phyloP scores from a whole-genome alignment of 2,113 vertebrate species.

The Genyomyrus donnyi region DNA sequence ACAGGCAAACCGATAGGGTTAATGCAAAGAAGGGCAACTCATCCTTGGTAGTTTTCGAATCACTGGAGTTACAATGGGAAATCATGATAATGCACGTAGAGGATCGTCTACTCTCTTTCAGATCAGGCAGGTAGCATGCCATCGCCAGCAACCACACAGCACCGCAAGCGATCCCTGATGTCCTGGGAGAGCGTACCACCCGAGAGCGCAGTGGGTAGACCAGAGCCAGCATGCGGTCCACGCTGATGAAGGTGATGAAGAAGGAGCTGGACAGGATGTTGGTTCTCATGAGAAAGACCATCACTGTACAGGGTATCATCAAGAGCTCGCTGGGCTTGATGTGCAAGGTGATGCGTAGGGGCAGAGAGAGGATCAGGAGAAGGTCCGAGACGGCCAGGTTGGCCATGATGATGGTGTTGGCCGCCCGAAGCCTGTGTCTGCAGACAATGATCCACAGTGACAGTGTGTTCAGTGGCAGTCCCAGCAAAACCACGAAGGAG shows the following conservation, averaged over 20 bases:
- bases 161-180: slow-evolving; percentile 32
- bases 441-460: slow-evolving; percentile 47
- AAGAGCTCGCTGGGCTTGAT: slow-evolving; percentile 26
- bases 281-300: slow-evolving; percentile 43
- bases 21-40: background rate
- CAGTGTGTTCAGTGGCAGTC: slow-evolving; percentile 46
- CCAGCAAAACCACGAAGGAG: slow-evolving; percentile 14
- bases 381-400: slow-evolving; percentile 50
- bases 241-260: slow-evolving; percentile 56
- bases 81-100: background rate
- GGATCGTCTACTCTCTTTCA: background rate
- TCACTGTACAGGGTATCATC: slow-evolving; percentile 29
- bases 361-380: slow-evolving; percentile 43
- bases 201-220: slow-evolving; percentile 50
- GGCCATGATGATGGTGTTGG: slow-evolving; percentile 45
- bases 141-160: background rate
- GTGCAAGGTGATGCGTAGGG: slow-evolving; percentile 43
- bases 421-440: slow-evolving; percentile 31
- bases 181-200: slow-evolving; percentile 27
- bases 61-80: background rate
- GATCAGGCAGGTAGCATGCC: background rate
- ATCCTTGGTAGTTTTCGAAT: background rate
- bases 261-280: slow-evolving; percentile 49
- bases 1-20: background rate
- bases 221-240: slow-evolving; percentile 53